These are phyloP conservation scores for Fulica atra DNA, from an alignment of 2,113 vertebrate genomes.

Conservation along the genomic window DNA sequence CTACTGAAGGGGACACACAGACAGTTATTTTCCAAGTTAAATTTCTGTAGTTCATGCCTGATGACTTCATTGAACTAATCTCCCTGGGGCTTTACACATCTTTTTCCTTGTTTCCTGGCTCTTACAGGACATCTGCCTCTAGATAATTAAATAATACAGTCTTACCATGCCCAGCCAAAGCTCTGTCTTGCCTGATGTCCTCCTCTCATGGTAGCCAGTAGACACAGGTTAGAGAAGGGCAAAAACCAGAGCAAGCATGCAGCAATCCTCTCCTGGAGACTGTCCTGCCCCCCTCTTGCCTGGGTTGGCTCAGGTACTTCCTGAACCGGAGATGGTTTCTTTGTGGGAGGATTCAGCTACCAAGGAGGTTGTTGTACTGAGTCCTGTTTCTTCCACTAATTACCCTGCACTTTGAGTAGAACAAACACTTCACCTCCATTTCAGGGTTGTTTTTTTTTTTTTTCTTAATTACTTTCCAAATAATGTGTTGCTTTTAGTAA, in stretches of 20 bases:
- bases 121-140: neutral
- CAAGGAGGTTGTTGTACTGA: neutral
- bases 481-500: neutral
- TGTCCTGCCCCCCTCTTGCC: neutral
- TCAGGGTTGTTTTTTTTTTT: neutral
- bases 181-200: neutral
- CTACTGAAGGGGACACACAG: neutral
- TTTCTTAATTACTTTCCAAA: neutral
- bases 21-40: neutral
- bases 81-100: neutral
- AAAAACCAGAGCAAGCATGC: neutral
- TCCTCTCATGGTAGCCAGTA: neutral
- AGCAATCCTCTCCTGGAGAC: neutral
- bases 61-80: neutral
- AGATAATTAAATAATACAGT: neutral
- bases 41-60: neutral
- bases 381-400: neutral
- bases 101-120: neutral
- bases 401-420: neutral
- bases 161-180: neutral
- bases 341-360: neutral
- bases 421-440: neutral
- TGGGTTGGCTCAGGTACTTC: neutral
- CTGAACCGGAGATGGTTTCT: neutral
- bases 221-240: neutral